A percentile compares a stretch with the other conserved stretches of the same genome.
Conservation (phyloP, 2,113 vertebrate genomes). For the Carettochelys insculpta region DNA sequence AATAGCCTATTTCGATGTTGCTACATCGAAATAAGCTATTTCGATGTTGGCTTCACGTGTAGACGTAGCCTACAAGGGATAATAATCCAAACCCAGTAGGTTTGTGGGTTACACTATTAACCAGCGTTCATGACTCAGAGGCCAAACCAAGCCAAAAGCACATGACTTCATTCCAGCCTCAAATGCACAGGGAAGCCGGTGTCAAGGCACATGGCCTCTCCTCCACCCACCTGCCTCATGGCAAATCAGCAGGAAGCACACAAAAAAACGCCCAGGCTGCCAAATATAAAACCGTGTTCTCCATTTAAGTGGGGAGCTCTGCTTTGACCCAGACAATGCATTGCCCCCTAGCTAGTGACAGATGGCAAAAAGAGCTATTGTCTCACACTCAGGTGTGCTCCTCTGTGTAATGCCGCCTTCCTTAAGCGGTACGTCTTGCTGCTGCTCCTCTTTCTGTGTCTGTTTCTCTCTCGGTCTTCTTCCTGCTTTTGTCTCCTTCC, state of each 20-base stretch:
- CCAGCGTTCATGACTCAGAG: not conserved
- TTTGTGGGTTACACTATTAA: too few species aligned
- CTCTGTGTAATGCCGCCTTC: not conserved
- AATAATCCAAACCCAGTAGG: too few species aligned
- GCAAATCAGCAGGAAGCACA: not conserved
- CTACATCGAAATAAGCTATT: too few species aligned
- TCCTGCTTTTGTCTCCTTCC: accelerated
- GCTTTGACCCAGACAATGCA: not conserved
- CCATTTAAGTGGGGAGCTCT: not conserved
- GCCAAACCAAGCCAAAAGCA: not conserved
- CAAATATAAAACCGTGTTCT: not conserved
- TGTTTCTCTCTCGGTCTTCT: not conserved
- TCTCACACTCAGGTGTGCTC: not conserved
- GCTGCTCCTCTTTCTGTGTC: not conserved
- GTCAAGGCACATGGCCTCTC: accelerated
- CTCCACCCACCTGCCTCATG: not conserved
- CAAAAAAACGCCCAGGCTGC: not conserved
- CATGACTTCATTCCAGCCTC: not conserved
- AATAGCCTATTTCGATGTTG: too few species aligned
- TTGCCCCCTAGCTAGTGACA: not conserved
- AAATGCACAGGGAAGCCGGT: not conserved
- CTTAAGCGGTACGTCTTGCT: not conserved
- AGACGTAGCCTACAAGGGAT: too few species aligned
- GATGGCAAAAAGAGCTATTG: not conserved
- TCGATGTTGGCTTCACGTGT: too few species aligned